These are phyloP conservation scores for Cheilosia impressa DNA, from an alignment of 2,888 invertebrate species.

Conservation along the genomic window DNA sequence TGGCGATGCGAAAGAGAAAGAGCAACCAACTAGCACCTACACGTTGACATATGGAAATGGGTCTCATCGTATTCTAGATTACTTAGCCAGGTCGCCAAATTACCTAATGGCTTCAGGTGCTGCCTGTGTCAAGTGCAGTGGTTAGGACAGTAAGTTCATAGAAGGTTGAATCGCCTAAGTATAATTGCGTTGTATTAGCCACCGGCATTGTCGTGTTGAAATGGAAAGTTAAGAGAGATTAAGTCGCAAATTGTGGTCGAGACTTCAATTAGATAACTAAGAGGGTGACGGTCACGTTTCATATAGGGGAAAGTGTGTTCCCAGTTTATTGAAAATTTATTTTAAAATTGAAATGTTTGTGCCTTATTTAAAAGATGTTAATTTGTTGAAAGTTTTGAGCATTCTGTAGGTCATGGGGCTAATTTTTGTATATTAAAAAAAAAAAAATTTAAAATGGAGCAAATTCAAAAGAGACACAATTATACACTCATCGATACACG, in stretches of 20 bases:
- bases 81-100: slow-evolving; percentile 57
- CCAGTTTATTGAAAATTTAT: slow-evolving; percentile 22
- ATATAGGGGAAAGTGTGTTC: neutral
- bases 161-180: slow-evolving; percentile 28
- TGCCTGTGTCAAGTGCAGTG: slow-evolving; percentile 59
- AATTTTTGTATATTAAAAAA: too few relatives aligned
- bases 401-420: too few relatives aligned
- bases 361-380: neutral
- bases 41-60: slow-evolving; percentile 56
- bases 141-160: slow-evolving; percentile 43
- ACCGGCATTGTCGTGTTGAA: slow-evolving; percentile 46
- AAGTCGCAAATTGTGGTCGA: slow-evolving; percentile 47
- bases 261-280: slow-evolving; percentile 42
- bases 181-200: slow-evolving; percentile 54
- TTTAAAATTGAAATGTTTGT: neutral
- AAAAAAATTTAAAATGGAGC: too few relatives aligned
- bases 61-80: slow-evolving; percentile 32
- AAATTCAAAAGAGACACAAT: too few relatives aligned
- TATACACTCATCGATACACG: too few relatives aligned
- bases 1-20: slow-evolving; percentile 4
- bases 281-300: neutral
- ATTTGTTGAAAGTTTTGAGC: too few relatives aligned
- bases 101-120: slow-evolving; percentile 61
- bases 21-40: slow-evolving; percentile 10
- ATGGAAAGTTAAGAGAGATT: slow-evolving; percentile 47